Base-by-base conservation (phyloP, 2,888 invertebrate genomes). In the Nebria brevicollis region DNA sequence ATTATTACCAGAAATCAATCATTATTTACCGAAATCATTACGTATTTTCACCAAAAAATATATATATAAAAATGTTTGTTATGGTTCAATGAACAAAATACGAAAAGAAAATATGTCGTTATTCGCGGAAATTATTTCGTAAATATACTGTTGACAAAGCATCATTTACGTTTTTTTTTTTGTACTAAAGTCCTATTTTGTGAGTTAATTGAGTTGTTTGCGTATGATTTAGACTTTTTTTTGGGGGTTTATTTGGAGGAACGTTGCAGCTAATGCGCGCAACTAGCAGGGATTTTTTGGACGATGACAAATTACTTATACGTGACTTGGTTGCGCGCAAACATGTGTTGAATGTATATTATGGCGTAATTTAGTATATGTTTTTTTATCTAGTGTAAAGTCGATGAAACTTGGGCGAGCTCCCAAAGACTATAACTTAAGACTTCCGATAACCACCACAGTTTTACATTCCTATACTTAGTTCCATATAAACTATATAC, bases 361-460 rank as follows among this genome's bases (percentile, higher is more conserved):
- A 78, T 74, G 74, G 78, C 66, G 74, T 78, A 78, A 78, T 78
- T 74, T 74, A 54, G 54, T 54, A 66, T 78, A 78, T 42, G 66
- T 78, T 66, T 78, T 78, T 78, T 78, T 78, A 78, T 78, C 78
- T 78, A 78, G 78, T 74, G 78, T 78, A 43, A 78, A 78, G 66
- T 73, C 78, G 78, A 78, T 78, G 72, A 78, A 78, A 78, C 72
- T 78, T 73, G 78, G 73, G 65, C 74, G 15, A 6, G 13, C 41
- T 66, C 73, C 72, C 72, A 43, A 54, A 54, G 6, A 54, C 54
- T 0, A 6, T 11, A 13, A 54, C 54, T 3, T 54, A 54, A 54
- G 54, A 54, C 54, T 54, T 54, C 54, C 54, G 54, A 54, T 54
- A 54, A 54, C 4, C 54, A 8, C 54, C 8, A 54, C 11, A 8